Evolutionary conservation across 2,888 invertebrate genomes (phyloP), one percentile per base, ranked within the genome.

Genomic region (Andricus quercusramuli): DNA sequence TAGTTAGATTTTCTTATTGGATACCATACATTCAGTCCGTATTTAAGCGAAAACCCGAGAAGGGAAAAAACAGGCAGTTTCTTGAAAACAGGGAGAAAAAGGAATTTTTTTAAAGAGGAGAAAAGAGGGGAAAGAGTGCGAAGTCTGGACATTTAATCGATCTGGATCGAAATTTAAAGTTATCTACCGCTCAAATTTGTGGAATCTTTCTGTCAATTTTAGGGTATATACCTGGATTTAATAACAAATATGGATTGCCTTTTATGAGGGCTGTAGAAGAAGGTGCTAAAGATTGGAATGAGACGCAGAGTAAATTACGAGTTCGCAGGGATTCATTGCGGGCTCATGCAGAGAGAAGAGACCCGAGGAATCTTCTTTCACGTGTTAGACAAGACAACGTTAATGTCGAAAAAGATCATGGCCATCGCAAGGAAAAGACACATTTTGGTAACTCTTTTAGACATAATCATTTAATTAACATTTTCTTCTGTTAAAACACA

Each of bases 151-250:
- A 37, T 37, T 37, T 8, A 37, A 37, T 44, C 44, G 3, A 41
- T 76, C 22, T 41, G 20, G n/a, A 47, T 47, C 20, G 41, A 41
- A 70, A 25, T 20, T 25, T 17, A 47, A 20, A 25, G 13, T 25
- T 25, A 44, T 11, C n/a, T 66, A 17, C 66, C 20, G 37, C 22
- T 29, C 41, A 78, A 51, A 22, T 79, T 41, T 66, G 8, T n/a
- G 3, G 17, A 56, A 56, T 25, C 20, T 29, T 56, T 37, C 65
- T 59, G 77, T 62, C 59, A 20, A 59, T 80, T 85, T 25, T 83
- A 93, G 94, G 94, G 25, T 96, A 95, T 88, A 95, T 96, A 80
- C 96, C 96, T 13, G 96, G 96, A 22, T 94, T 96, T 93, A 94
- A 94, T 89, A 95, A 94, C 88, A 95, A 94, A 90, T 95, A 94